Evolutionary conservation across 2,113 vertebrate genomes (phyloP), one percentile per base, ranked within the genome.

Genomic region (Tragelaphus imberbis): DNA sequence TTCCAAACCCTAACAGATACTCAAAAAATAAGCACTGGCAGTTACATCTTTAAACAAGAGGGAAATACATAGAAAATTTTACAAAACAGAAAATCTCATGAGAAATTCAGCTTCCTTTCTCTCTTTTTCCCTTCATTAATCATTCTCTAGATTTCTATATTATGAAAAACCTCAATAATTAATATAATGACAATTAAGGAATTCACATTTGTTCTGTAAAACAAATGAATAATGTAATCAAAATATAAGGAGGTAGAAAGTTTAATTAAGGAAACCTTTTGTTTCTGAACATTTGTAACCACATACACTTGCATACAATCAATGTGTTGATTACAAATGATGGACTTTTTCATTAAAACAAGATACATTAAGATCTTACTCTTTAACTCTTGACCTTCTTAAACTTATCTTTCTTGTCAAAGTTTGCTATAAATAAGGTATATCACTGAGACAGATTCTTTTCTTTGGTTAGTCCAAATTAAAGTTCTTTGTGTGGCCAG

Each of bases 141-240:
- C n/a, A 44, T 65, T 92, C 88, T 93, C 89, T 93, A 81, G 49
- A 84, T 94, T 96, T 92, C 55, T 65, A 10, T 61, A 88, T 80
- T 58, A 90, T 82, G 58, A 53, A 94, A 97, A 97, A 61, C 15
- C 27, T 96, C 59, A 75, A 82, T 97, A 96, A 97, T 89, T 93
- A 91, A 93, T 93, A 94, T 58, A 86, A 51, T 92, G 94, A 94
- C 93, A 92, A 98, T 96, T 97, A 98, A 49, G 33, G 49, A 94
- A 92, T 97, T 97, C 88, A 92, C 49, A 90, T 95, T 98, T 95
- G 84, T 79, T 95, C 77, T 95, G 80, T 68, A 68, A 93, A 91
- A 77, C 55, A 94, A 98, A 90, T 44, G 82, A 97, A 96, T 94
- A 97, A 96, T 80, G 55, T 85, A 98, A 95, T 97, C 86, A 94